phyloP scores from a whole-genome alignment of 2,113 vertebrate species.

The Rana temporaria region DNA sequence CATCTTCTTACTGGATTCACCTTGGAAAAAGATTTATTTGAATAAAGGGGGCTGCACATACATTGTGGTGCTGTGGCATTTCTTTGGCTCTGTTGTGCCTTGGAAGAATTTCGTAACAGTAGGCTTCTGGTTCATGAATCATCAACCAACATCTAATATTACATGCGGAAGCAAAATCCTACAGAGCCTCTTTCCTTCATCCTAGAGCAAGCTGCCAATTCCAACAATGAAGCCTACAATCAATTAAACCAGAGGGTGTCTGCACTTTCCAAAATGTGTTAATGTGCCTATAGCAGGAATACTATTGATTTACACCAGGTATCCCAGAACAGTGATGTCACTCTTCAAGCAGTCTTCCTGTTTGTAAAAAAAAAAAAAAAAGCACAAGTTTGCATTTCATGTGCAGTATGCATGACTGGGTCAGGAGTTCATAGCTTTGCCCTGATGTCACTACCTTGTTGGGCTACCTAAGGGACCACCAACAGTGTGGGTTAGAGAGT shows the following conservation, averaged over 20 bases:
- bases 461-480: background rate
- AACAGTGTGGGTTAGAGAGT: background rate
- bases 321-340: background rate
- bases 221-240: too few relatives aligned
- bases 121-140: background rate
- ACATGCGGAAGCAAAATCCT: background rate
- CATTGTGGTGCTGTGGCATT: constrained; percentile 6
- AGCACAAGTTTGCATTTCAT: background rate
- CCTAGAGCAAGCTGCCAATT: background rate
- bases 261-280: background rate
- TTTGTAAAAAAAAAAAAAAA: background rate
- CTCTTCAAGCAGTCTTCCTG: background rate
- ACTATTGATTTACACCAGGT: background rate
- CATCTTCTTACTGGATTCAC: background rate
- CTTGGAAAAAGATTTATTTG: constrained; percentile 17
- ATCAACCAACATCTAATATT: background rate
- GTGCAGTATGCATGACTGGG: background rate
- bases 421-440: background rate
- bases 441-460: background rate
- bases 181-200: background rate
- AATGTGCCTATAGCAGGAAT: background rate
- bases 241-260: too few relatives aligned
- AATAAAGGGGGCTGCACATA: background rate
- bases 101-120: constrained; percentile 8
- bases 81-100: constrained; percentile 2